These are phyloP conservation scores for Zaprionus davidi DNA, from an alignment of 1,140 invertebrate species.

Conservation along the genomic window DNA sequence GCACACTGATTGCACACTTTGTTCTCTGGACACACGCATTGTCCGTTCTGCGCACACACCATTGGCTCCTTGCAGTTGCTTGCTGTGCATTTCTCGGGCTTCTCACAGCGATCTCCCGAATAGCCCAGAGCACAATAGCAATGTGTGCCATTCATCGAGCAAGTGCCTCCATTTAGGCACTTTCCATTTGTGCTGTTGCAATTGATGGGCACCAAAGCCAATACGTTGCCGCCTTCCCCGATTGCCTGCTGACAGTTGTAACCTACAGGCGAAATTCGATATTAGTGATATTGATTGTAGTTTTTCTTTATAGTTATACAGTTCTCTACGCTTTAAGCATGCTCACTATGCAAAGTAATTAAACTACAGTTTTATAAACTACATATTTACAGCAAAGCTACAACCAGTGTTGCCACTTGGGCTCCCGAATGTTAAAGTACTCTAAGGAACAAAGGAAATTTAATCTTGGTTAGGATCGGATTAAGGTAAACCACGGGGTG, in stretches of 20 bases:
- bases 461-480: not conserved
- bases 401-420: slow-evolving; percentile 1
- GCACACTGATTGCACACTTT: slow-evolving; percentile 85
- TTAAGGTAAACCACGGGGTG: slow-evolving; percentile 6
- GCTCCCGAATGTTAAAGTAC: too few species aligned
- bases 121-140: slow-evolving; percentile 91
- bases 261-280: slow-evolving; percentile 46
- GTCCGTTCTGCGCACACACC: slow-evolving; percentile 87
- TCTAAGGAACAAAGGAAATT: not conserved
- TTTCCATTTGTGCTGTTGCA: slow-evolving; percentile 85
- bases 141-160: slow-evolving; percentile 89
- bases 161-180: slow-evolving; percentile 90
- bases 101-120: slow-evolving; percentile 91
- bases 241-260: slow-evolving; percentile 77
- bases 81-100: slow-evolving; percentile 88
- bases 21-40: slow-evolving; percentile 85
- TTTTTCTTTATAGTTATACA: not conserved
- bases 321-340: not conserved
- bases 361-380: not conserved
- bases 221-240: slow-evolving; percentile 51
- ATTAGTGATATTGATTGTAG: too few species aligned
- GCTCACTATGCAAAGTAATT: not conserved
- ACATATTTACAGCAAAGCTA: slow-evolving; percentile 57
- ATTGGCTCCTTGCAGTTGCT: slow-evolving; percentile 84
- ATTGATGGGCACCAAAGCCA: slow-evolving; percentile 70